These are phyloP conservation scores for Oasisia sp. DNA, from an alignment of 2,888 invertebrate genomes.

Conservation along the genomic window DNA sequence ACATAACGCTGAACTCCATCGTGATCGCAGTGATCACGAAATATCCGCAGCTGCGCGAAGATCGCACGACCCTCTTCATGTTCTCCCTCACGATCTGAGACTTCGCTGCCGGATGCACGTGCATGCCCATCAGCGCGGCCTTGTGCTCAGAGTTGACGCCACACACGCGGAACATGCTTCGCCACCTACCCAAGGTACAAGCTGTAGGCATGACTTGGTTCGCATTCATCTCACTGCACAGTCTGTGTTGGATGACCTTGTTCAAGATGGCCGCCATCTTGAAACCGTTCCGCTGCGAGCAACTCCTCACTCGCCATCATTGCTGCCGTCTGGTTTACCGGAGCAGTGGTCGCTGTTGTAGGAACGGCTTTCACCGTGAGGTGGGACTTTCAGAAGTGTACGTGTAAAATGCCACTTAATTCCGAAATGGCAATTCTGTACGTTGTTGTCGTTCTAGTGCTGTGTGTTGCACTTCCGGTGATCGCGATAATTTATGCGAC, in stretches of 20 bases:
- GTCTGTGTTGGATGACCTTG: not conserved
- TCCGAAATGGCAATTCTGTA: not conserved
- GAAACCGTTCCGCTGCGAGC: not conserved
- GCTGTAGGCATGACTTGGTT: not conserved
- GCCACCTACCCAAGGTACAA: not conserved
- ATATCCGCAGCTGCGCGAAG: too few relatives aligned
- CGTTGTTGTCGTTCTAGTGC: not conserved
- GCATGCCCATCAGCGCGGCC: too few relatives aligned
- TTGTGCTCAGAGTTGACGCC: not conserved
- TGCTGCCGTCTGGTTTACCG: not conserved
- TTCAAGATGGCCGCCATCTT: not conserved
- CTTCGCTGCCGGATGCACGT: too few relatives aligned
- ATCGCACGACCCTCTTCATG: too few relatives aligned
- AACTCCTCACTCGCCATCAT: not conserved
- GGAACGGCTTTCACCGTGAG: not conserved
- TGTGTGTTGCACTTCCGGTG: not conserved
- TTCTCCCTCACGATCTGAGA: too few relatives aligned
- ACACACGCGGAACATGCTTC: not conserved
- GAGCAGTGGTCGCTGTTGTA: not conserved
- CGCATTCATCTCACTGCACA: not conserved
- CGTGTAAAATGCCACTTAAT: not conserved
- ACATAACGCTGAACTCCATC: too few relatives aligned
- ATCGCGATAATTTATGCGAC: not conserved
- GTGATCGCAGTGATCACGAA: too few relatives aligned
- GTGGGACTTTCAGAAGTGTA: not conserved